Evolutionary conservation across 2,888 invertebrate species (phyloP), one percentile per base, ranked within the genome.

Genomic region (Drosophila melanosoma): DNA sequence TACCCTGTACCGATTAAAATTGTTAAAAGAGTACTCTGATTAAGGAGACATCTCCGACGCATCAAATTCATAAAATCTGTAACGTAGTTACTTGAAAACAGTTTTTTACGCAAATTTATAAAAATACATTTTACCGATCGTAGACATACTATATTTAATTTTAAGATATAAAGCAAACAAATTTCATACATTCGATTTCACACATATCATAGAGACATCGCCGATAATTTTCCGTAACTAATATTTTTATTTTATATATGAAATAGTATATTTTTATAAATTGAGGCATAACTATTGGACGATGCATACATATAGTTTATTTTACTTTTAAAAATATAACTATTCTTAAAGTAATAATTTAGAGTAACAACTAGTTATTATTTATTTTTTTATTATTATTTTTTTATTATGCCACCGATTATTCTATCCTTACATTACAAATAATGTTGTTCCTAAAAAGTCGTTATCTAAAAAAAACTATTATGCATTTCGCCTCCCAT

Each of bases 1-100:
- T 53, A 38, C 36, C 3, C 36, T 54, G 17, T 49, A 17, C 26
- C 49, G 26, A 49, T 51, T 32, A 51, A 51, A 51, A 51, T 32
- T 10, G 29, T 6, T 32, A 29, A 29, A 29, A 29, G 29, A 6
- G 29, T 51, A n/a, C 23, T 45, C 23, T 23, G 15, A 23, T 23
- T 23, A 45, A 45, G 15, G 4, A 45, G 15, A 45, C 23, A 45
- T 15, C 12, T 45, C 45, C 15, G 23, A 8, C 4, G 23, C 15
- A 23, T 8, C 23, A 23, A 45, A 8, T 23, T 8, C 23, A 23
- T 15, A 8, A 45, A 45, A 45, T 15, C 23, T 23, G 23, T 15
- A 45, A 7, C 45, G 23, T 23, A 23, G 8, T 23, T 23, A 15
- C 15, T 23, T 45, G 2, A 4, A 3, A 15, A 15, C 20, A 1